A percentile compares a stretch with the other conserved stretches of the same genome.
Evolutionary conservation across 2,113 vertebrate species (phyloP).

Genomic region (Nyctereutes procyonoides): DNA sequence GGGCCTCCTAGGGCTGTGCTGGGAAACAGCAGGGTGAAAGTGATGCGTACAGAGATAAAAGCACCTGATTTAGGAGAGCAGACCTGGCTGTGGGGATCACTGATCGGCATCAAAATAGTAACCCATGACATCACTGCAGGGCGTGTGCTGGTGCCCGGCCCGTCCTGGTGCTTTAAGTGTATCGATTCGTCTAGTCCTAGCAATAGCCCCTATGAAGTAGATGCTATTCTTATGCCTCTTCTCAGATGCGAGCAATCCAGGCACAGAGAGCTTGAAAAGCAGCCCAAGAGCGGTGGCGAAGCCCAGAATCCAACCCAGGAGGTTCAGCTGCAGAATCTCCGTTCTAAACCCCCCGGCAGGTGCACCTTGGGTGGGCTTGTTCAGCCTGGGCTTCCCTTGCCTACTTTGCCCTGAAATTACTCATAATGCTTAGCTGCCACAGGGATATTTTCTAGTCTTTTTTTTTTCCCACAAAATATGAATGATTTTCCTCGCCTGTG

Average conservation of each 20-base stretch:
- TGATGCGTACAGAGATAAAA: not conserved
- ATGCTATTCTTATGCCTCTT: not conserved
- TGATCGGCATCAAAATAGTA: not conserved
- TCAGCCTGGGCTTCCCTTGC: too few relatives aligned
- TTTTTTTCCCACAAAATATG: not conserved
- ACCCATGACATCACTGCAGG: not conserved
- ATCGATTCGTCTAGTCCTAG: not conserved
- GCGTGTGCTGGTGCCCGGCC: accelerated
- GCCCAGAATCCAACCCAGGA: not conserved
- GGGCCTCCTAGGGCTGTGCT: too few relatives aligned
- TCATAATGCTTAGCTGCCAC: not conserved
- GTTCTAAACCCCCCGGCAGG: accelerated
- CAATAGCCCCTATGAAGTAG: not conserved
- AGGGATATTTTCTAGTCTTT: not conserved
- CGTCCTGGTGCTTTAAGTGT: accelerated
- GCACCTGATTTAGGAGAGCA: accelerated
- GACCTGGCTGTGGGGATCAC: not conserved
- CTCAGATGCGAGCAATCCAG: not conserved
- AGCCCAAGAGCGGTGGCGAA: not conserved
- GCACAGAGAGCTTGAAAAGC: not conserved
- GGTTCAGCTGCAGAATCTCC: not conserved
- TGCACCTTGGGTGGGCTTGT: not conserved
- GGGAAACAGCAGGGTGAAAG: not conserved
- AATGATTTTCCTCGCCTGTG: not conserved
- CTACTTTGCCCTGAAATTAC: not conserved